Evolutionary conservation across 2,888 invertebrate species (phyloP).

Genomic region (Pardosa pseudoannulata): DNA sequence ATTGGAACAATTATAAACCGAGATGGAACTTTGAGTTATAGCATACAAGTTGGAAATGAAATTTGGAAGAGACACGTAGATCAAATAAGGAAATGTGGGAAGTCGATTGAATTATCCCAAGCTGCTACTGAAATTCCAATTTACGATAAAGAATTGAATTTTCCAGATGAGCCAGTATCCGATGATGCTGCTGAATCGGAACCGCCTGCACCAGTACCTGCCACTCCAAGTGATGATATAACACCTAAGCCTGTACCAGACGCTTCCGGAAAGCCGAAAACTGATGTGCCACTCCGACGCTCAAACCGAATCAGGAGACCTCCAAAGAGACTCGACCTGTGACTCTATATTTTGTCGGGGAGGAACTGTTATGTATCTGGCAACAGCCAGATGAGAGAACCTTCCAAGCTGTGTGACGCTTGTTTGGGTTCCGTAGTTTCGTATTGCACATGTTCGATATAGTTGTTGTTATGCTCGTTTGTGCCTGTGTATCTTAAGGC

Average conservation of each 20-base stretch:
- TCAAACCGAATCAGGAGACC: slow-evolving; percentile 43
- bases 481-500: too few relatives aligned
- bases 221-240: slow-evolving; percentile 36
- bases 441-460: too few relatives aligned
- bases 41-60: slow-evolving; percentile 45
- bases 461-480: too few relatives aligned
- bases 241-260: slow-evolving; percentile 33
- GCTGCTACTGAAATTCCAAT: slow-evolving; percentile 44
- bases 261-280: slow-evolving; percentile 16
- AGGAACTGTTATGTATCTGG: slow-evolving; percentile 46
- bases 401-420: slow-evolving; percentile 44
- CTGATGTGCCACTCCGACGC: slow-evolving; percentile 37
- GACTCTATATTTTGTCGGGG: slow-evolving; percentile 40
- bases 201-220: slow-evolving; percentile 40
- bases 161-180: slow-evolving; percentile 49
- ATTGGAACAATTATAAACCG: slow-evolving; percentile 41
- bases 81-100: slow-evolving; percentile 50
- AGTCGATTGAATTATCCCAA: slow-evolving; percentile 49
- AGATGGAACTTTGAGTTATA: slow-evolving; percentile 3
- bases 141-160: slow-evolving; percentile 47
- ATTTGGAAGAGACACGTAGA: slow-evolving; percentile 48
- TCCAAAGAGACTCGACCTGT: slow-evolving; percentile 42
- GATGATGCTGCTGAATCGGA: slow-evolving; percentile 46
- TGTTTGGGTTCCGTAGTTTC: too few relatives aligned
- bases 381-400: slow-evolving; percentile 40